Conservation (phyloP, 2,888 invertebrate genomes). For the Barypeithes pellucidus region DNA sequence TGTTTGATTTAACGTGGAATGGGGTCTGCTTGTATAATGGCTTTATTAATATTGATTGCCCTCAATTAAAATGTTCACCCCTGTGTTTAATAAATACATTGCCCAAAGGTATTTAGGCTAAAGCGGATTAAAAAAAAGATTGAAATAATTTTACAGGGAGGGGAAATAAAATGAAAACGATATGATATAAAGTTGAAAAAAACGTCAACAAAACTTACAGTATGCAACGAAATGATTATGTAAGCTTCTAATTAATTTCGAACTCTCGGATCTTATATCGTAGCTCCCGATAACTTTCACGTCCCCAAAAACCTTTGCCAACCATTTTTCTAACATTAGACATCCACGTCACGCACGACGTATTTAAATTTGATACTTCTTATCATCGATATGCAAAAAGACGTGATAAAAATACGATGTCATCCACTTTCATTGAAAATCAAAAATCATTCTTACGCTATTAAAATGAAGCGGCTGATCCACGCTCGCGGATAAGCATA, state of each 20-base stretch:
- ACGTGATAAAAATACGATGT: constrained; percentile 66
- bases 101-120: constrained; percentile 38
- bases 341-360: neutral
- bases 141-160: constrained; percentile 23
- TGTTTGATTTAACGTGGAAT: constrained; percentile 47
- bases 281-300: too few relatives aligned
- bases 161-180: too few relatives aligned
- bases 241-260: too few relatives aligned
- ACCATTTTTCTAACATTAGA: neutral
- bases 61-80: constrained; percentile 67
- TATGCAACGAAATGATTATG: too few relatives aligned
- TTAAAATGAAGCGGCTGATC: constrained; percentile 66
- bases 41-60: constrained; percentile 69
- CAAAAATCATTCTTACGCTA: constrained; percentile 70
- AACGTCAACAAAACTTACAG: too few relatives aligned
- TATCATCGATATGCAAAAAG: constrained; percentile 57
- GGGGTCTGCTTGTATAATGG: constrained; percentile 58
- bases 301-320: neutral
- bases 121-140: constrained; percentile 38
- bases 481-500: constrained; percentile 66
- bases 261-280: too few relatives aligned
- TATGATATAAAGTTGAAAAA: too few relatives aligned
- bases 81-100: constrained; percentile 46
- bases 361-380: constrained; percentile 24
- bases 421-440: constrained; percentile 67